Conservation (phyloP, 2,113 vertebrate genomes). For the Falcunculus frontatus region DNA sequence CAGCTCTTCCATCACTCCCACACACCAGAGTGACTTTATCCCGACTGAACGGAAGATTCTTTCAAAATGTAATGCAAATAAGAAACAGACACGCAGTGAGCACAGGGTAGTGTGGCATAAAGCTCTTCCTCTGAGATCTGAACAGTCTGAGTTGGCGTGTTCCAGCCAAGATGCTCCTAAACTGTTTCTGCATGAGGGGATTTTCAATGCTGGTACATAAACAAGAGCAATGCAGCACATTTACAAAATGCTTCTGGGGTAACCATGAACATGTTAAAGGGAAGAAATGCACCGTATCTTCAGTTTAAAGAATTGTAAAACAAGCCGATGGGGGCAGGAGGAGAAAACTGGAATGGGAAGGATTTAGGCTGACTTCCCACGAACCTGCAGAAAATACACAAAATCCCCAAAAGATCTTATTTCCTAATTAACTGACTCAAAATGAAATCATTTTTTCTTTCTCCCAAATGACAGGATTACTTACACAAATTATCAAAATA, state of each 20-base stretch:
- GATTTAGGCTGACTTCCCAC: constrained; percentile 11
- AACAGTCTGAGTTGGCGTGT: not conserved
- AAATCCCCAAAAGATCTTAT: constrained; percentile 53
- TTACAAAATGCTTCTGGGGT: not conserved
- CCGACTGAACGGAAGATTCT: not conserved
- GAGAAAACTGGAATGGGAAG: not conserved
- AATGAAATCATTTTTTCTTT: constrained; percentile 61
- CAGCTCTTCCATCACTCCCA: constrained; percentile 31
- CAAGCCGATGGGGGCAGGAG: not conserved
- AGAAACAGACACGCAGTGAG: not conserved
- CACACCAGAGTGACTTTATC: not conserved
- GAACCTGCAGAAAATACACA: constrained; percentile 44
- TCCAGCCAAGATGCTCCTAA: not conserved
- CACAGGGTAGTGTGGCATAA: not conserved
- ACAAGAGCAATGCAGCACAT: not conserved
- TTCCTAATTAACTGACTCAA: constrained; percentile 63
- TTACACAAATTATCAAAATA: constrained; percentile 63
- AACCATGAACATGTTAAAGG: not conserved
- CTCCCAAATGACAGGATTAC: constrained; percentile 63
- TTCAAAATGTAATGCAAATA: constrained; percentile 22
- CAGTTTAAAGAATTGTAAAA: not conserved
- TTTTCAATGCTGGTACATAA: not conserved
- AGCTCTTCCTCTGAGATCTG: not conserved
- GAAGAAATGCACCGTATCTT: not conserved
- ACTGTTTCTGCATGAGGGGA: not conserved